These are phyloP conservation scores for Silurus asotus DNA, from an alignment of 2,113 vertebrate genomes.

Conservation along the genomic window DNA sequence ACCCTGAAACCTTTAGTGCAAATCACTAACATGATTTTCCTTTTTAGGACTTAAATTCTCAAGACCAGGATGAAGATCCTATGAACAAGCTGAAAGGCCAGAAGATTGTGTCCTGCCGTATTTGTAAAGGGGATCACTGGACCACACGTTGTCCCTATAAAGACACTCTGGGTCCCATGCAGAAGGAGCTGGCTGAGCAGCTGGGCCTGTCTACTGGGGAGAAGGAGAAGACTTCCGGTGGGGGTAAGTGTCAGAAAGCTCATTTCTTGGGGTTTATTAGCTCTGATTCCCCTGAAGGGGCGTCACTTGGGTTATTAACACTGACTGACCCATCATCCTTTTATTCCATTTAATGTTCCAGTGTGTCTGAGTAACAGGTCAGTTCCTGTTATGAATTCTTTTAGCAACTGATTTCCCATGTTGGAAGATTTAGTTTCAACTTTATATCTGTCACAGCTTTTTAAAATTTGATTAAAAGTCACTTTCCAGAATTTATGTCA, in stretches of 20 bases:
- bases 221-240: constrained; percentile 85
- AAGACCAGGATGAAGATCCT: constrained; percentile 92
- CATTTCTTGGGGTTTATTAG: background rate
- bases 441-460: background rate
- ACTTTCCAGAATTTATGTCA: background rate
- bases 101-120: constrained; percentile 96
- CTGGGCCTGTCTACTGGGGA: constrained; percentile 88
- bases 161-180: constrained; percentile 95
- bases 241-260: background rate
- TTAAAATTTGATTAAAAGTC: background rate
- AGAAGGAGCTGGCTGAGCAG: constrained; percentile 95
- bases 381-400: background rate
- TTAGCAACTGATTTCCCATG: background rate
- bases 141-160: constrained; percentile 97
- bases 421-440: too few species aligned
- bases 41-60: constrained; percentile 85
- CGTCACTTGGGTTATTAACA: background rate
- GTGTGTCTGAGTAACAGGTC: too few species aligned
- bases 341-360: too few species aligned
- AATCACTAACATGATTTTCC: background rate
- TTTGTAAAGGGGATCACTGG: constrained; percentile 98
- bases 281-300: background rate
- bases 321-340: too few species aligned
- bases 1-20: background rate
- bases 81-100: constrained; percentile 97